phyloP scores from a whole-genome alignment of 2,888 invertebrate species.

The Acronicta leporina region DNA sequence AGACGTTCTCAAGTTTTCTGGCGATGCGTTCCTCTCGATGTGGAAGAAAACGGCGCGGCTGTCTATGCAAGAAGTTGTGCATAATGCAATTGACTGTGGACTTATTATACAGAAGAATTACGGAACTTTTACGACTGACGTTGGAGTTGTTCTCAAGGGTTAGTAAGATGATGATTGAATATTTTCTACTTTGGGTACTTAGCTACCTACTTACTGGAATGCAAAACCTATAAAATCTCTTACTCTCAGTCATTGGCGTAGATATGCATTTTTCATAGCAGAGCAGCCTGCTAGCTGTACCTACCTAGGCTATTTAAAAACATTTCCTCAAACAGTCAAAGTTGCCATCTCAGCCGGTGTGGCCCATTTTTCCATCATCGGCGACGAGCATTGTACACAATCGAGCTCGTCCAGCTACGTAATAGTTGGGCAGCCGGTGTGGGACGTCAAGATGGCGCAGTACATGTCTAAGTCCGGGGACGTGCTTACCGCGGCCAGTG shows the following conservation, averaged over 20 bases:
- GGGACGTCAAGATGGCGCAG: conserved; percentile 87
- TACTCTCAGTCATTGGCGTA: too few relatives aligned
- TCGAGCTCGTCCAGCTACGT: conserved; percentile 84
- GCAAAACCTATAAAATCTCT: too few relatives aligned
- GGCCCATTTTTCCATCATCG: conserved; percentile 88
- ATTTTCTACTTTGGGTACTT: too few relatives aligned
- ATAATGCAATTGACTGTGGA: conserved; percentile 91
- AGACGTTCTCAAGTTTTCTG: conserved; percentile 91
- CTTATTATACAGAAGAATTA: conserved; percentile 91
- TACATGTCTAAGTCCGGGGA: conserved; percentile 88
- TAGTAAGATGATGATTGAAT: conserved; percentile 9
- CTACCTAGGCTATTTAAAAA: not conserved
- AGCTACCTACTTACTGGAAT: too few relatives aligned
- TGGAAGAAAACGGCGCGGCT: conserved; percentile 89
- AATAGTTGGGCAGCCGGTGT: conserved; percentile 90
- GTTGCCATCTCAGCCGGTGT: conserved; percentile 90
- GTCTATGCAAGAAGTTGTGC: conserved; percentile 89
- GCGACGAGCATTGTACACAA: conserved; percentile 78
- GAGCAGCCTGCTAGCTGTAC: too few relatives aligned
- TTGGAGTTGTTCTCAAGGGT: conserved; percentile 90
- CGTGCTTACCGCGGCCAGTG: conserved; percentile 89
- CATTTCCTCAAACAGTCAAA: conserved; percentile 82
- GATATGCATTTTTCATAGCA: too few relatives aligned
- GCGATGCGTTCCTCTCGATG: conserved; percentile 91
- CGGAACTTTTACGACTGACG: conserved; percentile 90